Conservation (phyloP, 2,888 invertebrate genomes). For the Nomada ruficornis region DNA sequence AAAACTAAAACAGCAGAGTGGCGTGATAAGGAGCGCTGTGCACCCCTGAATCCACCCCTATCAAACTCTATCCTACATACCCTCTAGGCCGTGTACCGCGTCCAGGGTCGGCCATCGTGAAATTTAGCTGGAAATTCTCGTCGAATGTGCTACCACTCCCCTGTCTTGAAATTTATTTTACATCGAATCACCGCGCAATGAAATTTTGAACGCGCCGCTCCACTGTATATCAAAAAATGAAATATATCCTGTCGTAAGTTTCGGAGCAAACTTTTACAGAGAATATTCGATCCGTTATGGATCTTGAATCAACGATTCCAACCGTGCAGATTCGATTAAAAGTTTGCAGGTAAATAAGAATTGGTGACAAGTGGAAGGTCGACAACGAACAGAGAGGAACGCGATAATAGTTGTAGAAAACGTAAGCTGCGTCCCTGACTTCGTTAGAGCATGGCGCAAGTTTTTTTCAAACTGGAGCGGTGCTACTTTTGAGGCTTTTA, state of each 20-base stretch:
- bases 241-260: no score
- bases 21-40: slow-evolving; percentile 62
- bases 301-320: no score
- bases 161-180: slow-evolving; percentile 26
- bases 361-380: neutral
- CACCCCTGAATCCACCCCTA: slow-evolving; percentile 58
- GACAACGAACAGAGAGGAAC: slow-evolving; percentile 14
- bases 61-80: slow-evolving; percentile 58
- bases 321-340: no score
- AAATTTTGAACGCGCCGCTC: no score
- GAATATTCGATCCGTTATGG: no score
- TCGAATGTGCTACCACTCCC: neutral
- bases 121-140: slow-evolving; percentile 43
- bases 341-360: neutral
- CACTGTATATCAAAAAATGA: no score
- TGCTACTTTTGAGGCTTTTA: slow-evolving; percentile 76
- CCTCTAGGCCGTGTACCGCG: slow-evolving; percentile 39
- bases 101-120: slow-evolving; percentile 52
- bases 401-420: slow-evolving; percentile 40
- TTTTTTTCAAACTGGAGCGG: slow-evolving; percentile 70
- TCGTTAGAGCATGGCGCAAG: slow-evolving; percentile 66
- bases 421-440: slow-evolving; percentile 66
- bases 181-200: slow-evolving; percentile 19
- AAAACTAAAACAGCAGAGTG: slow-evolving; percentile 64
- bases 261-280: no score